These are phyloP conservation scores for Drosophila macrospina DNA, from an alignment of 2,888 invertebrate genomes.

Conservation along the genomic window DNA sequence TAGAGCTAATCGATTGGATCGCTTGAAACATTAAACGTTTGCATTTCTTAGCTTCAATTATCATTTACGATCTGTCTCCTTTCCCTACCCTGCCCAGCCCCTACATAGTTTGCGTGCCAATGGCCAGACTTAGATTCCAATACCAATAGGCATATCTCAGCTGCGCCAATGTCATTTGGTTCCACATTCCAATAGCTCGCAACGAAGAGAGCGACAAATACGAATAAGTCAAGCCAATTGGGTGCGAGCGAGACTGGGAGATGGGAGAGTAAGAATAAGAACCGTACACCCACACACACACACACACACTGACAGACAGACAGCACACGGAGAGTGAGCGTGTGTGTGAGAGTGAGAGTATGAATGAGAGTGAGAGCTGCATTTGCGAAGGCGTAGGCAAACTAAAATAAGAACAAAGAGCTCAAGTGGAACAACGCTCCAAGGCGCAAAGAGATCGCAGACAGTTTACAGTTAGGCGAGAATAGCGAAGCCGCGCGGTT, in stretches of 20 bases:
- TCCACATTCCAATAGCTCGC: slow-evolving; percentile 28
- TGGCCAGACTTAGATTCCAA: slow-evolving; percentile 37
- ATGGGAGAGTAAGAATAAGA: slow-evolving; percentile 21
- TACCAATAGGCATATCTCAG: slow-evolving; percentile 13
- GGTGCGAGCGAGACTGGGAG: slow-evolving; percentile 29
- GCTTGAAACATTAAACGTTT: slow-evolving; percentile 14
- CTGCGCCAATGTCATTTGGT: slow-evolving; percentile 13
- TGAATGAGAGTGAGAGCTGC: slow-evolving; percentile 26
- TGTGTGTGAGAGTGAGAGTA: slow-evolving; percentile 33
- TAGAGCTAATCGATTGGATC: slow-evolving; percentile 1
- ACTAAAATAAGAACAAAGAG: slow-evolving; percentile 62
- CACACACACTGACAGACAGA: slow-evolving; percentile 20
- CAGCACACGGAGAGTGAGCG: slow-evolving; percentile 30
- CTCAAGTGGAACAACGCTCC: slow-evolving; percentile 45
- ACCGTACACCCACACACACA: neutral
- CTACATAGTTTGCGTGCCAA: slow-evolving; percentile 32
- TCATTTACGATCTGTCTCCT: slow-evolving; percentile 5
- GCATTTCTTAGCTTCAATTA: slow-evolving; percentile 21
- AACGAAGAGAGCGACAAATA: slow-evolving; percentile 9
- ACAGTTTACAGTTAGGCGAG: slow-evolving; percentile 73
- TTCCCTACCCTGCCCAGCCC: neutral
- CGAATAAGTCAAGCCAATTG: slow-evolving; percentile 38
- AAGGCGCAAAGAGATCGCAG: slow-evolving; percentile 18
- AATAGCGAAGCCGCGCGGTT: slow-evolving; percentile 74
- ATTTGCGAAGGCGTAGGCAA: slow-evolving; percentile 74